These are phyloP conservation scores for Falco punctatus DNA, from an alignment of 2,113 vertebrate genomes.

Conservation along the genomic window DNA sequence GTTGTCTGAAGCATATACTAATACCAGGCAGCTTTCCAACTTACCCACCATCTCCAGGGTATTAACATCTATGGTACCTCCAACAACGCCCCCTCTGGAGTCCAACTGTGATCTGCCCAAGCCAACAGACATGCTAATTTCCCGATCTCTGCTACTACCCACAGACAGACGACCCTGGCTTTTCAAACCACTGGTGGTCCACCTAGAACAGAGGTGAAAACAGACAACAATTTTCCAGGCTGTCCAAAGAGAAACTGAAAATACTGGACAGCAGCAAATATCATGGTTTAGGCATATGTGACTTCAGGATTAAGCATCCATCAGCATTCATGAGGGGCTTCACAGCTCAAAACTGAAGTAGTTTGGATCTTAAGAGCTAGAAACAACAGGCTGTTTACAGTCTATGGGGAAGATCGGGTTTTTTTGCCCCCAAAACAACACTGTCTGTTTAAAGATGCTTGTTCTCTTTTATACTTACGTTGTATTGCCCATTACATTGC, in stretches of 20 bases:
- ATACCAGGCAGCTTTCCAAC: slow-evolving; percentile 61
- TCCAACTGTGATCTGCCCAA: slow-evolving; percentile 96
- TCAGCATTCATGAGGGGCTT: not conserved
- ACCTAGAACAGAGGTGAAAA: slow-evolving; percentile 75
- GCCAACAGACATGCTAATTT: slow-evolving; percentile 98
- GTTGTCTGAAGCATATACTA: not conserved
- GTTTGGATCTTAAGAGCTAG: not conserved
- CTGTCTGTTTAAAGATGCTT: not conserved
- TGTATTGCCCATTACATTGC: slow-evolving; percentile 99
- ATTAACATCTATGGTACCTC: slow-evolving; percentile 97
- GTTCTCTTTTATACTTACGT: slow-evolving; percentile 80
- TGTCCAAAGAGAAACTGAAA: not conserved
- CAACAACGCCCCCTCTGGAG: slow-evolving; percentile 97
- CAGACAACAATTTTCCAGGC: not conserved
- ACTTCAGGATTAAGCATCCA: not conserved
- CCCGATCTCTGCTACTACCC: slow-evolving; percentile 93
- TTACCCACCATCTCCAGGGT: slow-evolving; percentile 99
- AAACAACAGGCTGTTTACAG: not conserved
- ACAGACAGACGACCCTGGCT: slow-evolving; percentile 97
- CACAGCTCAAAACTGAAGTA: not conserved
- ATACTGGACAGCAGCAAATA: not conserved
- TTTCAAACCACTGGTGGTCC: slow-evolving; percentile 98
- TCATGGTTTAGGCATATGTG: not conserved
- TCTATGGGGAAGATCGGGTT: not conserved
- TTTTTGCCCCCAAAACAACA: not conserved